These are phyloP conservation scores for Ips typographus DNA, from an alignment of 1,140 invertebrate genomes.

Conservation along the genomic window DNA sequence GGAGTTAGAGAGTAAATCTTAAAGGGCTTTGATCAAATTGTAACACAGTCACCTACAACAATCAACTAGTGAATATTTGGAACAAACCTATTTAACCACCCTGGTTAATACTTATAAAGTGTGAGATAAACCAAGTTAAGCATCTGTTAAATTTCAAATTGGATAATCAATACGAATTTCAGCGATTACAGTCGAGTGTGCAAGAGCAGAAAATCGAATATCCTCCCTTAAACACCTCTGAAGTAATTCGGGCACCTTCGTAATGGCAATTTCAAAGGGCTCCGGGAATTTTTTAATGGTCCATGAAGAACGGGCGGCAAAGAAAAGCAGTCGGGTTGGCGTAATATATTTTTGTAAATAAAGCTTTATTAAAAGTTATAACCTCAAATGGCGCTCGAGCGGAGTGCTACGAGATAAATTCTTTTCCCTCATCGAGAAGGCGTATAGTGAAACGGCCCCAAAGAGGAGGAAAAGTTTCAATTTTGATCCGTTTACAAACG, in stretches of 20 bases:
- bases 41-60: no score
- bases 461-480: neutral
- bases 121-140: no score
- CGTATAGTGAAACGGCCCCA: neutral
- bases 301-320: constrained; percentile 25
- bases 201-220: constrained; percentile 14
- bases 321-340: constrained; percentile 23
- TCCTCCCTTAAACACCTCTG: constrained; percentile 20
- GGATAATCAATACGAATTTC: no score
- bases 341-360: constrained; percentile 34
- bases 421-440: neutral
- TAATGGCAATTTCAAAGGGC: constrained; percentile 30
- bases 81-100: no score
- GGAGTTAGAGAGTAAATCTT: no score
- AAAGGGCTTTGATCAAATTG: no score
- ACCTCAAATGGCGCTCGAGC: constrained; percentile 16
- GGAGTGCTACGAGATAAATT: constrained; percentile 12
- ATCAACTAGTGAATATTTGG: no score
- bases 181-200: no score
- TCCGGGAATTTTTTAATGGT: constrained; percentile 30
- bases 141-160: no score
- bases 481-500: neutral
- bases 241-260: constrained; percentile 16
- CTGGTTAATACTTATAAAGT: no score
- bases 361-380: constrained; percentile 27